phyloP scores from a whole-genome alignment of 2,888 invertebrate species.

The Hydroisotoma schaefferi region DNA sequence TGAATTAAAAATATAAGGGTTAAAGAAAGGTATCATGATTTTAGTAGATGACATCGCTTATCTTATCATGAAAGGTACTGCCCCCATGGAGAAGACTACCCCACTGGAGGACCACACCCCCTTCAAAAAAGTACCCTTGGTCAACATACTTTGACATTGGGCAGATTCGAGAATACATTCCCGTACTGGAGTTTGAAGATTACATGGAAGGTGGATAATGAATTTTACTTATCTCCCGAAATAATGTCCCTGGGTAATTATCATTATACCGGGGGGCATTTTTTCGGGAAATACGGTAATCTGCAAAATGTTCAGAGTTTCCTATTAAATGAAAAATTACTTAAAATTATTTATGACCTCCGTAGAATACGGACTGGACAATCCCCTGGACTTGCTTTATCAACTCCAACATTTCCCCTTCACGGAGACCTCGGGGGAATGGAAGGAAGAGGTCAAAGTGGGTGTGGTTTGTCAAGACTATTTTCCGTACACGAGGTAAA shows the following conservation, averaged over 20 bases:
- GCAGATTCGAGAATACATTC: conserved; percentile 72
- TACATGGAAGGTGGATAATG: conserved; percentile 61
- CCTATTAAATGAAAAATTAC: background rate
- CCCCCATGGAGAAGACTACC: conserved; percentile 89
- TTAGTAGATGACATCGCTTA: conserved; percentile 8
- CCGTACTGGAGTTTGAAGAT: conserved; percentile 81
- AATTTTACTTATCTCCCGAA: too few species aligned
- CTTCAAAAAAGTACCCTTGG: conserved; percentile 67
- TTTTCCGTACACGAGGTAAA: conserved; percentile 20
- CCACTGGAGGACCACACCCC: conserved; percentile 71
- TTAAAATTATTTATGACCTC: conserved; percentile 20
- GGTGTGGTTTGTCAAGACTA: background rate
- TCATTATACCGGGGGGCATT: background rate
- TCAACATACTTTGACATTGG: conserved; percentile 75
- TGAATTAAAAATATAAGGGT: background rate
- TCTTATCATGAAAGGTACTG: conserved; percentile 63
- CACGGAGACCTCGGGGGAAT: conserved; percentile 71
- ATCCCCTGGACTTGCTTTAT: conserved; percentile 70
- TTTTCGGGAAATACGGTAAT: too few species aligned
- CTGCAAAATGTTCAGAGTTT: background rate
- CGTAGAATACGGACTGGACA: conserved; percentile 55
- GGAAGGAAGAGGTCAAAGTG: conserved; percentile 57
- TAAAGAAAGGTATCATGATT: background rate
- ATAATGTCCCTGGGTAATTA: too few species aligned
- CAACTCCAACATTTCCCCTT: conserved; percentile 80